These are phyloP conservation scores for Drosophila emarginata DNA, from an alignment of 2,888 invertebrate genomes.

Conservation along the genomic window DNA sequence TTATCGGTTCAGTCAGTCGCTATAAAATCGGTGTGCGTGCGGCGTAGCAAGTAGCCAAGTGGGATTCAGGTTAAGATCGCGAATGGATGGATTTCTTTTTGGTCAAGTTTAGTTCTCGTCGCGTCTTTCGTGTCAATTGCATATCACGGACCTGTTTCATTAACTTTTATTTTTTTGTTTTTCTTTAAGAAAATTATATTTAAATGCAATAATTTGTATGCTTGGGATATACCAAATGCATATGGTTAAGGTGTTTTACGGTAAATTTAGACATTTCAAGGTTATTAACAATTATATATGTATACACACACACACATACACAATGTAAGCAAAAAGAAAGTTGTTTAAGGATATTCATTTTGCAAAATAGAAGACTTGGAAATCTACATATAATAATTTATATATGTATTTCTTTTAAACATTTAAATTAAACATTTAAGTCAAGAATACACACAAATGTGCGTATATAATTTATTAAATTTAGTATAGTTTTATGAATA, in stretches of 20 bases:
- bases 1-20: slow-evolving; percentile 56
- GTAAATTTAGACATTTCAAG: slow-evolving; percentile 49
- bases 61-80: slow-evolving; percentile 17
- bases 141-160: slow-evolving; percentile 67
- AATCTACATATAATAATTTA: too few species aligned
- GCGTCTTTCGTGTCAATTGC: slow-evolving; percentile 63
- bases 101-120: slow-evolving; percentile 30
- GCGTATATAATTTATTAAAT: too few species aligned
- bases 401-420: too few species aligned
- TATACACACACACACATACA: not conserved
- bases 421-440: too few species aligned
- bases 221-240: slow-evolving; percentile 39
- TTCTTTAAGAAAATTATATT: slow-evolving; percentile 63
- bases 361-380: too few species aligned
- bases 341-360: slow-evolving; percentile 3
- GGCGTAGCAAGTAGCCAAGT: slow-evolving; percentile 41
- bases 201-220: slow-evolving; percentile 67
- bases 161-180: slow-evolving; percentile 56
- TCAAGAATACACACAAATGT: too few species aligned
- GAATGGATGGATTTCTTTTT: slow-evolving; percentile 36
- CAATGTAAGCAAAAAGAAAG: slow-evolving; percentile 31
- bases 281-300: slow-evolving; percentile 29
- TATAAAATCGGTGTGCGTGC: slow-evolving; percentile 32
- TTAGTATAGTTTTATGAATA: not conserved
- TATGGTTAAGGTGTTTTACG: slow-evolving; percentile 20